Evolutionary conservation across 2,888 invertebrate species (phyloP).

Genomic region (Tricholauxania praeusta): DNA sequence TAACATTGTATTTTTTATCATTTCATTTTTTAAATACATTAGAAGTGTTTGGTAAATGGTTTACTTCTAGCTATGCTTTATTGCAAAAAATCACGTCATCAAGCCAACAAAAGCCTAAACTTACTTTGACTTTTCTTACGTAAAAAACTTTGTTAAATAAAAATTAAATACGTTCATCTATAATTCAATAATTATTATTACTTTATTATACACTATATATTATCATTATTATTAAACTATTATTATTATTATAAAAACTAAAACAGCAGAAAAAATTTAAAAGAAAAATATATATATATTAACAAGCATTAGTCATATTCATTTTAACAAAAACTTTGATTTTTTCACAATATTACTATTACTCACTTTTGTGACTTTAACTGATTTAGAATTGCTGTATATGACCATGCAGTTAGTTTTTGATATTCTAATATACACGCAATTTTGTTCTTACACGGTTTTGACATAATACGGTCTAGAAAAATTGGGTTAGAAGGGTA

Average conservation of each 20-base stretch:
- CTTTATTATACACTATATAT: conserved; percentile 20
- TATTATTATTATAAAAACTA: conserved; percentile 33
- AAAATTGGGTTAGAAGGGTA: too few species aligned
- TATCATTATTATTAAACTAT: conserved; percentile 25
- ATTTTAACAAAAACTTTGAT: conserved; percentile 17
- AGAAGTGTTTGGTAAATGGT: too few species aligned
- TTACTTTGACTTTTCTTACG: conserved; percentile 14
- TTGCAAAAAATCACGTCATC: conserved; percentile 7
- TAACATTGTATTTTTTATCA: too few species aligned
- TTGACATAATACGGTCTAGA: too few species aligned
- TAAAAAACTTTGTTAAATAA: conserved; percentile 31
- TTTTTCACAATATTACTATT: too few species aligned
- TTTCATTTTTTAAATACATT: too few species aligned
- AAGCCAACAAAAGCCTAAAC: conserved; percentile 26
- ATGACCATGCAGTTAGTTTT: too few species aligned
- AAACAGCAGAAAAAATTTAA: conserved; percentile 25
- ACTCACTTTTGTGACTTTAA: too few species aligned
- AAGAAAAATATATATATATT: conserved; percentile 23
- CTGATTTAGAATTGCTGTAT: too few species aligned
- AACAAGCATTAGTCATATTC: conserved; percentile 31
- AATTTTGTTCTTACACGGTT: too few species aligned
- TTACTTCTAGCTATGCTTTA: background rate
- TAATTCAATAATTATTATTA: conserved; percentile 31
- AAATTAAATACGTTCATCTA: conserved; percentile 34
- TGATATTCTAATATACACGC: too few species aligned